Percentiles rank a stretch among this genome's conserved stretches.
These are phyloP conservation scores for Amazona vittata DNA, from an alignment of 2,113 vertebrate species.

Conservation along the genomic window DNA sequence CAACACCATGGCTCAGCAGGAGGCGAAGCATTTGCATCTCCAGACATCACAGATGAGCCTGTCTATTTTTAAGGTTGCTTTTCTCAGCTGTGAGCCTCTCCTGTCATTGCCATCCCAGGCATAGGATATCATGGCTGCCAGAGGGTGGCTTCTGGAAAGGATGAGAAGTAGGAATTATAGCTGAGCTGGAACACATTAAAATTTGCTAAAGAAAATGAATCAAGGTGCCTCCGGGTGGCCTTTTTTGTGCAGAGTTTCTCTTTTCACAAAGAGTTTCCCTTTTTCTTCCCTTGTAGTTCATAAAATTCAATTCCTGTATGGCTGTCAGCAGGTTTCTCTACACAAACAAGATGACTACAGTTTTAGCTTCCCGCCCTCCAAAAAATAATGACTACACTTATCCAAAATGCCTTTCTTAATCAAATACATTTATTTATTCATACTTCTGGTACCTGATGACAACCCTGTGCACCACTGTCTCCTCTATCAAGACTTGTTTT, in stretches of 20 bases:
- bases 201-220: not conserved
- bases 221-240: not conserved
- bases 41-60: slow-evolving; percentile 22
- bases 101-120: not conserved
- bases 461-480: not conserved
- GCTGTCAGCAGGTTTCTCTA: not conserved
- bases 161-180: not conserved
- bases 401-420: not conserved
- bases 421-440: not conserved
- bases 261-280: not conserved
- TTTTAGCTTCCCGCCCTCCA: not conserved
- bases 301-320: not conserved
- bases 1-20: fast-evolving
- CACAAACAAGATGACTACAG: not conserved
- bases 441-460: not conserved
- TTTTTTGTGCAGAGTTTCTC: not conserved
- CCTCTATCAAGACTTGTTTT: not conserved
- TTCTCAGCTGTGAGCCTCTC: slow-evolving; percentile 10
- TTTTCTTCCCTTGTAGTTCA: not conserved
- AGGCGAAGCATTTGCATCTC: not conserved
- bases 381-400: not conserved
- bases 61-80: slow-evolving; percentile 35
- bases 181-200: not conserved
- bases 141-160: not conserved
- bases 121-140: not conserved